Conservation (phyloP, 2,113 vertebrate genomes). For the Vulpes vulpes region DNA sequence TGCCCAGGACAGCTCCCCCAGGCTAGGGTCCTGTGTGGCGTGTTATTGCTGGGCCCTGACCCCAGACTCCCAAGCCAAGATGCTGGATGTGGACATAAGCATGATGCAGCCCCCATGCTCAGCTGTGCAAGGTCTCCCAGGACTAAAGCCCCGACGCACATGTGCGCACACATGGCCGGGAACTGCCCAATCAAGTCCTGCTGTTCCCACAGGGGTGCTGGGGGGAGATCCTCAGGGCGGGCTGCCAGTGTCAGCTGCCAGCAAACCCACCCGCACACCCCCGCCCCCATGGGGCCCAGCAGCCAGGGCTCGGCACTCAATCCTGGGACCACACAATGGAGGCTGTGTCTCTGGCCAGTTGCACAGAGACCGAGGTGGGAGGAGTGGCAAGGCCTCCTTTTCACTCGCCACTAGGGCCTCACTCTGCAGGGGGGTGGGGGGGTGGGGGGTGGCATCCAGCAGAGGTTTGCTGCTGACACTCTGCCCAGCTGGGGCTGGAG, state of each 20-base stretch:
- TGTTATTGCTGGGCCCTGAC: too few species aligned
- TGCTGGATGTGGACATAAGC: neutral
- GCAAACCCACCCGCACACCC: neutral
- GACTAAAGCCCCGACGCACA: too few species aligned
- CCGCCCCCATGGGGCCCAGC: neutral
- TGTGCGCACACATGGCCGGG: neutral
- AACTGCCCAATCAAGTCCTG: neutral
- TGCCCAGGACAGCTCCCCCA: neutral
- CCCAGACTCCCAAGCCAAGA: neutral
- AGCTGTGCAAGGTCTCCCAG: neutral
- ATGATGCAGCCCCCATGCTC: accelerated
- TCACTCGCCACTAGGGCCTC: neutral
- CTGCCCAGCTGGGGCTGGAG: neutral
- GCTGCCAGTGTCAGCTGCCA: neutral
- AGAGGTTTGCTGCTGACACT: neutral
- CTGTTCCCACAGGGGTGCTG: accelerated
- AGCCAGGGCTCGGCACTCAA: neutral
- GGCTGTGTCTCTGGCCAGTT: constrained; percentile 39
- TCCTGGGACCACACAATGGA: constrained; percentile 11
- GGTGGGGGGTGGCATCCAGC: neutral
- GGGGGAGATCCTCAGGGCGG: neutral
- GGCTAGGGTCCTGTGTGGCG: neutral
- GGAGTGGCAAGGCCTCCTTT: neutral
- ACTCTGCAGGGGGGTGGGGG: accelerated
- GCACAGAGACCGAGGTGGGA: neutral